Evolutionary conservation across 2,797 vertebrate species (phyloP), one percentile per base, ranked within the genome.

Genomic region (Ciconia nigra): DNA sequence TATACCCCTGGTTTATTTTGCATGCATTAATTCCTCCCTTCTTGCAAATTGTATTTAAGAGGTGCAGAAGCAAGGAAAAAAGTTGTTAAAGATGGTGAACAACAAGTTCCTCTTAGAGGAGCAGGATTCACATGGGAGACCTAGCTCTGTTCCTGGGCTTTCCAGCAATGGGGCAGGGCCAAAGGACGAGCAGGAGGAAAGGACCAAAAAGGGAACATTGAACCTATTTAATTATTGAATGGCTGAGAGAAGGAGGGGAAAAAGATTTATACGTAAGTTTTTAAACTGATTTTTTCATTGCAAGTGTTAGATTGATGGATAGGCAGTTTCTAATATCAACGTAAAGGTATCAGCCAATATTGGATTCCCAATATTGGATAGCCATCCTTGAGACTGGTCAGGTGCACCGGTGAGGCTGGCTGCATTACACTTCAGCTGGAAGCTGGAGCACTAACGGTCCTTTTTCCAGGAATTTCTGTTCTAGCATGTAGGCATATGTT

Each of bases 251-350:
- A 57, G 13, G 19, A 51, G 19, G 9, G 19, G 31, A 29, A 69
- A 10, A 15, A 54, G 33, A 31, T 57, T 59, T 33, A 46, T 13
- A 44, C 9, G 1, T 3, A 49, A 31, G 10, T 35, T 82, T 18
- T 9, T 12, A 22, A 51, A 79, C 9, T 16, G 11, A 42, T 25
- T 58, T 89, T 63, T 85, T 31, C 29, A 33, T n/a, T 52, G 7
- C 47, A 49, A 86, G 20, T 8, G 20, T 37, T 77, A 20, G 57
- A 54, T 72, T 0, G 0, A 63, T 11, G 11, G 11, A 33, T 2
- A 74, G 37, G 31, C n/a, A 41, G 65, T n/a, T 63, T 73, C 25
- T 74, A 62, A 29, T 16, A 59, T 5, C 55, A 55, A 9, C 22
- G 42, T 49, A 33, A 49, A 76, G 24, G 4, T 37, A 77, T 39